These are phyloP conservation scores for Aplodontia rufa DNA, from an alignment of 2,113 vertebrate genomes.

Conservation along the genomic window DNA sequence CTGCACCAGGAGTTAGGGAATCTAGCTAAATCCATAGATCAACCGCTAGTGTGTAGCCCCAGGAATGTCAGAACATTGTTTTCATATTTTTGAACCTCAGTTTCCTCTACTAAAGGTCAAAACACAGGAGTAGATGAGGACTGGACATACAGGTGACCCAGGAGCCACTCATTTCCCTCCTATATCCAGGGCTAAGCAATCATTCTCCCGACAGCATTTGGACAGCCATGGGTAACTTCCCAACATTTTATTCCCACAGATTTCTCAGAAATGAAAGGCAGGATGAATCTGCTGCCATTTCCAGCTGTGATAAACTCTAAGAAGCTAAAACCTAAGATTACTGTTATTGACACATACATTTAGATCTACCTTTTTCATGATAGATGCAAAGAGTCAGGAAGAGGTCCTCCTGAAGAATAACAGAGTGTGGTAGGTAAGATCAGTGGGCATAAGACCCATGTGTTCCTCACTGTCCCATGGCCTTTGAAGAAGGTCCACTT, in stretches of 20 bases:
- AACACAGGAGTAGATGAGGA: background rate
- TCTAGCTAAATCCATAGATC: background rate
- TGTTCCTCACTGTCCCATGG: background rate
- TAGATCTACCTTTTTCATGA: background rate
- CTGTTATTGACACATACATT: background rate
- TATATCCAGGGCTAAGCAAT: background rate
- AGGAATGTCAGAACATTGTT: background rate
- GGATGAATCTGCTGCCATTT: background rate
- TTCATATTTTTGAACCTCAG: background rate
- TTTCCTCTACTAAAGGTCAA: background rate
- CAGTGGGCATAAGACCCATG: background rate
- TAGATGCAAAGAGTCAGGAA: background rate
- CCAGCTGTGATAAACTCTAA: background rate
- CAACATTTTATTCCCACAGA: background rate
- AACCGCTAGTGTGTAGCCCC: background rate
- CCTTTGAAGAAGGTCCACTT: background rate
- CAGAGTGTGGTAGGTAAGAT: background rate
- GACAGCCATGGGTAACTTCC: background rate
- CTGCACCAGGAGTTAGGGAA: background rate
- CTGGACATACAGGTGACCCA: background rate
- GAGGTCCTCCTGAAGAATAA: too few species aligned
- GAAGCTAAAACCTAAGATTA: background rate
- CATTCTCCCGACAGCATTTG: background rate
- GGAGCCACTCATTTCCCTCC: background rate
- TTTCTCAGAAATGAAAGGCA: background rate